phyloP scores from a whole-genome alignment of 2,113 vertebrate genomes.

The Hemicordylus capensis region DNA sequence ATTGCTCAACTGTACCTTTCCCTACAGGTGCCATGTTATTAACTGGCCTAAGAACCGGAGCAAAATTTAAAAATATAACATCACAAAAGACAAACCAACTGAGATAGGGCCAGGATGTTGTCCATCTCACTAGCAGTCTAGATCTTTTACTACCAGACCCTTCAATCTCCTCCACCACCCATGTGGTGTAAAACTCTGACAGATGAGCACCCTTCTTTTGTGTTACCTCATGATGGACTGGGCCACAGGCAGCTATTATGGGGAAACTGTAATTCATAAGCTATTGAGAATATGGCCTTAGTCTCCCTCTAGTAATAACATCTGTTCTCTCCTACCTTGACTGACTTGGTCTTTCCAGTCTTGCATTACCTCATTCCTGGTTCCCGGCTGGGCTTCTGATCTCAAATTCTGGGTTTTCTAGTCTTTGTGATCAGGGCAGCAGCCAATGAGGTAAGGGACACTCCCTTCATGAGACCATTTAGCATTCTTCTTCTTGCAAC shows the following conservation, averaged over 20 bases:
- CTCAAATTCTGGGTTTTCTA: constrained; percentile 19
- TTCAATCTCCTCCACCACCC: background rate
- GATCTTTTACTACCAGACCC: background rate
- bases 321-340: constrained; percentile 2
- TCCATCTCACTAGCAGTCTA: too few species aligned
- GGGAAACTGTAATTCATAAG: background rate
- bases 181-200: background rate
- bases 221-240: background rate
- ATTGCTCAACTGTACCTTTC: too few species aligned
- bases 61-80: too few species aligned
- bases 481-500: background rate
- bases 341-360: background rate
- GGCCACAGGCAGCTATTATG: background rate
- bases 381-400: background rate
- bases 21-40: too few species aligned
- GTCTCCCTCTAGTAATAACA: background rate
- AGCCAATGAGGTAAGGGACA: constrained; percentile 24
- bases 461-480: background rate
- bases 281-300: too few species aligned
- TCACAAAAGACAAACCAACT: too few species aligned
- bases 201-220: background rate
- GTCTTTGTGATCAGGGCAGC: background rate
- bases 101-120: too few species aligned
- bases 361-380: constrained; percentile 20
- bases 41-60: too few species aligned